A percentile compares a stretch with the other conserved stretches of the same genome.
Conservation (phyloP, 2,113 vertebrate species). For the Pomatorhinus ruficollis region DNA sequence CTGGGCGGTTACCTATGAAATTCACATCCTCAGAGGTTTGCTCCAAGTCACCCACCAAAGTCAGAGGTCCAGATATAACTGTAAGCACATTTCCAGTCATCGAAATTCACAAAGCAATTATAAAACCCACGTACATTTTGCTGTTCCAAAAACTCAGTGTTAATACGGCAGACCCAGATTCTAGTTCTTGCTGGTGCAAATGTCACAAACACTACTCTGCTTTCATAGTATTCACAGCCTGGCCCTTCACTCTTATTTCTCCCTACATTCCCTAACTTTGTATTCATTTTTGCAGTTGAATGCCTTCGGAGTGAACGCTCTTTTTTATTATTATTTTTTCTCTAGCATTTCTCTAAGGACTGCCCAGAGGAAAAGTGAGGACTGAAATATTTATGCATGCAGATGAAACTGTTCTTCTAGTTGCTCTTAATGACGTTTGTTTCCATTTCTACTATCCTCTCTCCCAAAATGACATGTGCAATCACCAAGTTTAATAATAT, state of each 20-base stretch:
- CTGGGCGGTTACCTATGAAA: neutral
- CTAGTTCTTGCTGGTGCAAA: neutral
- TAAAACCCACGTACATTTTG: neutral
- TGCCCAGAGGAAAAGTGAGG: neutral
- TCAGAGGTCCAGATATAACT: neutral
- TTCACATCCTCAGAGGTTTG: neutral
- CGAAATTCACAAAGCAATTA: neutral
- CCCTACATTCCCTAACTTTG: neutral
- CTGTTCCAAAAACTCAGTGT: neutral
- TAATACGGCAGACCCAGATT: neutral
- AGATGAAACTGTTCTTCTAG: conserved; percentile 24
- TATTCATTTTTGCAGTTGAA: neutral
- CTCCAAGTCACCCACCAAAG: neutral
- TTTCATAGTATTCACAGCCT: neutral
- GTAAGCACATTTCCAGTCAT: neutral
- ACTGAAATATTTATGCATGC: conserved; percentile 54
- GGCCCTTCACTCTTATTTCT: neutral
- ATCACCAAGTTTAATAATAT: conserved; percentile 47
- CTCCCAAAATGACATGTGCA: conserved; percentile 32
- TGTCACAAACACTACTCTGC: neutral
- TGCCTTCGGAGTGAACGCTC: neutral
- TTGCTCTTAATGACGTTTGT: conserved; percentile 46
- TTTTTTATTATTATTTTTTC: neutral
- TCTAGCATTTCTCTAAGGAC: neutral
- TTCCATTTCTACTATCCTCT: conserved; percentile 40